Percentiles rank a stretch among this genome's conserved stretches.
These are phyloP conservation scores for Tetragonula clypearis DNA, from an alignment of 1,140 invertebrate genomes.

Conservation along the genomic window DNA sequence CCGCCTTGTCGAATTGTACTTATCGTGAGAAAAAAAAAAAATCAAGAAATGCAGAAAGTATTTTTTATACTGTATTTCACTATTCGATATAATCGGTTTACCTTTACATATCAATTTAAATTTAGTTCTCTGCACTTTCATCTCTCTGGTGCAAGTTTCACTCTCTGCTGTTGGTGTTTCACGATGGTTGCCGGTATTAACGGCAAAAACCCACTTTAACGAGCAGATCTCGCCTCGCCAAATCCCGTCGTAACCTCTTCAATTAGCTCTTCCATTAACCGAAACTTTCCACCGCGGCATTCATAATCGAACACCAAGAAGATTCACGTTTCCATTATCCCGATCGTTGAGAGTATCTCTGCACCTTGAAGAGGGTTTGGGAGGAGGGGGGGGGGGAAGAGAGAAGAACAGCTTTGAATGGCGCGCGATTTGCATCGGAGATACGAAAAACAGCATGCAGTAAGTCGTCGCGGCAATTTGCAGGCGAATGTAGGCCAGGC, in stretches of 20 bases:
- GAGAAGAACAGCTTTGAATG: slow-evolving; percentile 13
- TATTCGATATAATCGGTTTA: too few relatives aligned
- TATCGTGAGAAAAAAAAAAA: too few relatives aligned
- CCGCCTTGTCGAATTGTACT: too few relatives aligned
- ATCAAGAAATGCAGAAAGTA: too few relatives aligned
- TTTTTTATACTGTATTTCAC: too few relatives aligned
- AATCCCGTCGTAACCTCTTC: not conserved
- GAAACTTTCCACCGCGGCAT: too few relatives aligned
- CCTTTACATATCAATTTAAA: too few relatives aligned
- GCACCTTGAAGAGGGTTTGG: too few relatives aligned
- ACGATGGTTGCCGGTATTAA: not conserved
- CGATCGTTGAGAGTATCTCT: not conserved
- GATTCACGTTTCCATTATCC: slow-evolving; percentile 13
- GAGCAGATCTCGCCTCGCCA: not conserved
- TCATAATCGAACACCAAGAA: too few relatives aligned
- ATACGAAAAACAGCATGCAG: slow-evolving; percentile 56
- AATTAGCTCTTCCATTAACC: not conserved
- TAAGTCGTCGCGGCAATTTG: slow-evolving; percentile 57
- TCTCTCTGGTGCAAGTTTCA: too few relatives aligned
- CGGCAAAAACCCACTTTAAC: not conserved
- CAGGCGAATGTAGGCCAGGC: slow-evolving; percentile 61
- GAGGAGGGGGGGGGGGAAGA: not conserved
- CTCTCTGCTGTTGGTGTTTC: too few relatives aligned
- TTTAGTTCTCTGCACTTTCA: too few relatives aligned
- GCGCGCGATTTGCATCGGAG: slow-evolving; percentile 43